These are phyloP conservation scores for Nibea albiflora DNA, from an alignment of 2,113 vertebrate species.

Conservation along the genomic window DNA sequence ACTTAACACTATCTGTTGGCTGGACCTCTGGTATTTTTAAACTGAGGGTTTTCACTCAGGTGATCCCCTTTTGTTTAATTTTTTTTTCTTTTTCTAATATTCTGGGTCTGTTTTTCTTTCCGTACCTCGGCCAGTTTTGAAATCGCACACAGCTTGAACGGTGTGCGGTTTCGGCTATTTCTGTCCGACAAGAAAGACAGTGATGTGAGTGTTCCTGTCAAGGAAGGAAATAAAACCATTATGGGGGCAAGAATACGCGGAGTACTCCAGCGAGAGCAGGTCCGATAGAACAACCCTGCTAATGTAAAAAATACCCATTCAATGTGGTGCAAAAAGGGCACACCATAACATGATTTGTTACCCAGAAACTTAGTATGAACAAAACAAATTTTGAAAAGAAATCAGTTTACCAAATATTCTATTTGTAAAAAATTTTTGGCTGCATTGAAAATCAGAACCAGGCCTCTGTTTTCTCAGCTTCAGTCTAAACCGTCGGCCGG, in stretches of 20 bases:
- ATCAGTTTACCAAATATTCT: constrained; percentile 30
- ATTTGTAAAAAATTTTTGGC: constrained; percentile 18
- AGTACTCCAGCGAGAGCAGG: constrained; percentile 14
- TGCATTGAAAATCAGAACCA: constrained; percentile 53
- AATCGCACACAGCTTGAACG: constrained; percentile 49
- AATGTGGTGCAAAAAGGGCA: neutral
- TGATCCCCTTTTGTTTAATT: constrained; percentile 31
- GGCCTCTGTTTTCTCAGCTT: constrained; percentile 52
- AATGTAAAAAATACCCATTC: constrained; percentile 21
- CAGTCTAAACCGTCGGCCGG: constrained; percentile 29
- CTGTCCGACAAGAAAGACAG: constrained; percentile 9
- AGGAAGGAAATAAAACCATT: constrained; percentile 56
- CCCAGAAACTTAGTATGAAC: neutral
- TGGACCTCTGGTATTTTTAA: constrained; percentile 14
- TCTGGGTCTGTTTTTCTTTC: constrained; percentile 38
- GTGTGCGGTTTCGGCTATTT: constrained; percentile 34
- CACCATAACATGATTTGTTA: constrained; percentile 13
- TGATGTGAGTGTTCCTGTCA: constrained; percentile 48
- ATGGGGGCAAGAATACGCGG: constrained; percentile 14
- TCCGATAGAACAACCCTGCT: constrained; percentile 23
- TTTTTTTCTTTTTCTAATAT: constrained; percentile 25
- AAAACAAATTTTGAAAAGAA: constrained; percentile 38
- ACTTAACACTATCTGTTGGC: constrained; percentile 18
- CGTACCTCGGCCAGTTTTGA: constrained; percentile 2
- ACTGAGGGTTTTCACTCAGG: constrained; percentile 4